Evolutionary conservation across 2,797 vertebrate genomes (phyloP), one percentile per base, ranked within the genome.

Genomic region (Tiaroga cobitis): DNA sequence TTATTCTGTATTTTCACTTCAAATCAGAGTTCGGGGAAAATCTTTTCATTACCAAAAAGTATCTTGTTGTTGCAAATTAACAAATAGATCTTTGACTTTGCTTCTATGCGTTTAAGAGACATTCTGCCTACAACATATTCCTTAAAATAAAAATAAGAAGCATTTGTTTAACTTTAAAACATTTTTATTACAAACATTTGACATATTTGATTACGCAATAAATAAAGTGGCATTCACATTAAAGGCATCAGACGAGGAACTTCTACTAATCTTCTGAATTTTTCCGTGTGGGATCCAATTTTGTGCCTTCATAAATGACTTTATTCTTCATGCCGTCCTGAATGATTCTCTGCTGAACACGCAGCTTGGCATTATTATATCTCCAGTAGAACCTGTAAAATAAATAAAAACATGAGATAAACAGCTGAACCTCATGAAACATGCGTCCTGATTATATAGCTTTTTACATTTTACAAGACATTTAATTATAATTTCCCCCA

Each of bases 301-400:
- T 74, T 0, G 94, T 93, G 67, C 95, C 95, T 88, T 95, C 94
- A n/a, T 95, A 96, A 4, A 92, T 29, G 0, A 95, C 68, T 85
- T 94, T 95, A 90, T 95, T 96, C 84, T 93, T 94, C 3, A 96
- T 87, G 75, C 94, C 93, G 0, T 92, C 92, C 73, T 94, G 93
- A 86, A 96, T 90, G 0, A 92, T 32, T 79, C 89, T 92, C 88
- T 95, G 94, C 89, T 95, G 94, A 9, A 91, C 65, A 0, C 94
- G 93, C 0, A 93, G 54, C 73, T 89, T 92, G 7, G 95, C 94
- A 1, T 93, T 93, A 87, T 80, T 93, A 21, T 89, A 83, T 72
- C 95, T 91, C 37, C 95, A 96, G 90, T 94, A 95, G 68, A 92
- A 92, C 95, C 95, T 95, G 90, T 0, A 70, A 39, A 59, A 34